These are phyloP conservation scores for Thecophora atra DNA, from an alignment of 2,888 invertebrate genomes.

Conservation along the genomic window DNA sequence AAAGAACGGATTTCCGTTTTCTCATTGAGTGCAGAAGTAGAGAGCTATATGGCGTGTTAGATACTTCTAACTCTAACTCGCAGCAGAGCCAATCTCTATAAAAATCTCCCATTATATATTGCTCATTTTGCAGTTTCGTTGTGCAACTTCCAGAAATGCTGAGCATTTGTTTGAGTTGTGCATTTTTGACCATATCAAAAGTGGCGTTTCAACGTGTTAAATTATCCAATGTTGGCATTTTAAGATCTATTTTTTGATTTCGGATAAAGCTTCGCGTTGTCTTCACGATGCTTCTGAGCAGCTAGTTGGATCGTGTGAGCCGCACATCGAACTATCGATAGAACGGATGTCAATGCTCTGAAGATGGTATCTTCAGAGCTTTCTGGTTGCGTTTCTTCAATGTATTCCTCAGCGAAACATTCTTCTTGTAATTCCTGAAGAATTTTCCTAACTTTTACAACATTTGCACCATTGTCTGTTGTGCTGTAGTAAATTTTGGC, in stretches of 20 bases:
- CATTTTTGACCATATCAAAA: neutral
- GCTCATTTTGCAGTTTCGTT: too few relatives aligned
- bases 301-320: conserved; percentile 29
- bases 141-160: neutral
- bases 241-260: conserved; percentile 3
- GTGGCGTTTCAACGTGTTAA: neutral
- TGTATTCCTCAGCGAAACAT: neutral
- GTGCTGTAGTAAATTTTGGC: conserved; percentile 40
- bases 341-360: conserved; percentile 10
- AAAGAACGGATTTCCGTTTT: too few relatives aligned
- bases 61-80: too few relatives aligned
- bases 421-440: conserved; percentile 7
- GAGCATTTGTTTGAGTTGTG: neutral
- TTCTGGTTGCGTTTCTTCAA: neutral
- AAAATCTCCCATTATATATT: too few relatives aligned
- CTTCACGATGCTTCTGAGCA: conserved; percentile 25
- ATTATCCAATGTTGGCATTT: neutral
- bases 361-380: neutral
- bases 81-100: neutral
- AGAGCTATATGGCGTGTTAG: too few relatives aligned
- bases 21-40: too few relatives aligned
- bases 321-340: conserved; percentile 35
- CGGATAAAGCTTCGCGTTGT: conserved; percentile 10
- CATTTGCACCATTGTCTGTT: conserved; percentile 35
- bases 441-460: conserved; percentile 25